Conservation (phyloP, 2,113 vertebrate species). For the Rhabdomys dilectus region DNA sequence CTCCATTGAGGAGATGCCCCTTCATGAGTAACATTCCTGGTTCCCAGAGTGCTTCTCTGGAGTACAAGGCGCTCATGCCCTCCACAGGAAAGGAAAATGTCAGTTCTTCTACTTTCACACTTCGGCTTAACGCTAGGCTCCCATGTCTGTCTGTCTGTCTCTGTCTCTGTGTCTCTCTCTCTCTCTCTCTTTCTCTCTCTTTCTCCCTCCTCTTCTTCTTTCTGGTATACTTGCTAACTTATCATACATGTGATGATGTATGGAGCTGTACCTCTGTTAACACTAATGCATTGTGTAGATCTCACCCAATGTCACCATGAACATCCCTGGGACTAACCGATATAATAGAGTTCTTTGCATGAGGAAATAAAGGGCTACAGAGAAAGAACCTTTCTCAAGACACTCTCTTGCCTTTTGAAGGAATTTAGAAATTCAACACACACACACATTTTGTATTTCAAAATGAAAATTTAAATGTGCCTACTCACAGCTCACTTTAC, state of each 20-base stretch:
- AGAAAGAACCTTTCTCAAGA: neutral
- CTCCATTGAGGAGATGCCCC: neutral
- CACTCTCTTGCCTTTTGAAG: neutral
- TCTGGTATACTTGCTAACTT: neutral
- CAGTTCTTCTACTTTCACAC: neutral
- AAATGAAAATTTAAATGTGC: slow-evolving; percentile 40
- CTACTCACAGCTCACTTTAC: neutral
- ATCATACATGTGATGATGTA: neutral
- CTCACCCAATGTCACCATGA: neutral
- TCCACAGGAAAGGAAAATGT: neutral
- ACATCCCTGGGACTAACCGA: neutral
- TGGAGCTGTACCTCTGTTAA: neutral
- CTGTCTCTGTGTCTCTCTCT: neutral
- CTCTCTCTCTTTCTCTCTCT: neutral
- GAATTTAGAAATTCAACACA: neutral
- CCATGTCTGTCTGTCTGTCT: too few relatives aligned
- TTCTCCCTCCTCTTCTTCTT: neutral
- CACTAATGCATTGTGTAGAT: neutral
- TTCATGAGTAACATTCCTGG: neutral
- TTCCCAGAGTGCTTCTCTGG: neutral
- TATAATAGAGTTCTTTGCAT: slow-evolving; percentile 7
- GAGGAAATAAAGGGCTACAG: neutral
- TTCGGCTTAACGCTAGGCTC: neutral
- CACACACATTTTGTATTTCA: slow-evolving; percentile 39
- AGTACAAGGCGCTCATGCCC: neutral